phyloP scores from a whole-genome alignment of 2,797 vertebrate species.

The Enteromius afrohamiltoni region DNA sequence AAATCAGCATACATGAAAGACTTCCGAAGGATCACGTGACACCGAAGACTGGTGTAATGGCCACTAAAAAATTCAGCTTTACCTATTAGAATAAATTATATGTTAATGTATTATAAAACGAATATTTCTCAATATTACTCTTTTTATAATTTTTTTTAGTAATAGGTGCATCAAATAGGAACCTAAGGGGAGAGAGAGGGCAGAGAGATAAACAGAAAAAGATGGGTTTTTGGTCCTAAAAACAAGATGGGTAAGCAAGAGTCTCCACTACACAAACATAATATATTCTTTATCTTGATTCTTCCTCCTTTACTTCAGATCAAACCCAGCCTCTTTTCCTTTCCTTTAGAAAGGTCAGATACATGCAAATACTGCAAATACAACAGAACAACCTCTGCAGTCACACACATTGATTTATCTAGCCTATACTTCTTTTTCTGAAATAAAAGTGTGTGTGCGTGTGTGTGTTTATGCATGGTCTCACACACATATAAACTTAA shows the following conservation, averaged over 20 bases:
- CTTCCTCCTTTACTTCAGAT: neutral
- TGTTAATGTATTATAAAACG: neutral
- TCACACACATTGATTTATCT: neutral
- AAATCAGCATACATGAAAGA: neutral
- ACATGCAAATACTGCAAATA: neutral
- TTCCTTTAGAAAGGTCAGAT: constrained; percentile 22
- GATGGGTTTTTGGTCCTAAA: neutral
- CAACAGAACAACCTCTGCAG: neutral
- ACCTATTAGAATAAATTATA: neutral
- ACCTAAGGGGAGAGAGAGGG: neutral
- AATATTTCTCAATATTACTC: neutral
- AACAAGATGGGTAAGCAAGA: neutral
- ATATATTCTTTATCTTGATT: neutral
- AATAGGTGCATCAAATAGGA: neutral
- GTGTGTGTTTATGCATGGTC: neutral
- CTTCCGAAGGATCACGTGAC: neutral
- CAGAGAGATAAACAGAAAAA: neutral
- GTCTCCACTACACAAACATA: constrained; percentile 2
- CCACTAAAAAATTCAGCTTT: neutral
- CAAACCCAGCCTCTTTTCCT: neutral
- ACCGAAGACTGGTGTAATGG: neutral
- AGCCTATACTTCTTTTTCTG: neutral
- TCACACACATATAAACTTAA: neutral
- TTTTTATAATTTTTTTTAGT: neutral
- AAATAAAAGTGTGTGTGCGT: neutral